Conservation (phyloP, 2,113 vertebrate species). For the Strix aluco region DNA sequence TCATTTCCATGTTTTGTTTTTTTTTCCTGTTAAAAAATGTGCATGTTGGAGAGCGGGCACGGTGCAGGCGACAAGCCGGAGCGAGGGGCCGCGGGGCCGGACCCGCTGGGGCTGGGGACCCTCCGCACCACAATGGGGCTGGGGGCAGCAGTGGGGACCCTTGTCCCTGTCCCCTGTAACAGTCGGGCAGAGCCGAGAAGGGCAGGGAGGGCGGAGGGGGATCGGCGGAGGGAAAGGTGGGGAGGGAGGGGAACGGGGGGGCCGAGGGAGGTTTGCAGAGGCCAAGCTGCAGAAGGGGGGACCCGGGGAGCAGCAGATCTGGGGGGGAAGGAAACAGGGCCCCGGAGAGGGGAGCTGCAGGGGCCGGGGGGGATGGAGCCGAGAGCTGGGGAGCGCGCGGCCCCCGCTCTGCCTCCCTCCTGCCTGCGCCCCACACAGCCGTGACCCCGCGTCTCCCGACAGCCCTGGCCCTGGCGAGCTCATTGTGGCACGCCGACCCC, state of each 20-base stretch:
- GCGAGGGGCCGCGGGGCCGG: not conserved
- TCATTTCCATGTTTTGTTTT: conserved; percentile 33
- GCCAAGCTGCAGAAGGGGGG: not conserved
- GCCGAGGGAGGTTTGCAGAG: not conserved
- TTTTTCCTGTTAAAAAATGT: conserved; percentile 69
- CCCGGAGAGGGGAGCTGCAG: not conserved
- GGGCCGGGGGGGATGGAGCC: not conserved
- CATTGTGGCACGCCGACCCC: not conserved
- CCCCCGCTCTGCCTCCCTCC: not conserved
- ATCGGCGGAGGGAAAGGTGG: not conserved
- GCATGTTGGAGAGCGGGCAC: conserved; percentile 63
- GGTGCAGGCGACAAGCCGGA: not conserved
- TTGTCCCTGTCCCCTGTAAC: not conserved
- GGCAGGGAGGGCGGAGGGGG: not conserved
- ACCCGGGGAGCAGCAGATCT: not conserved
- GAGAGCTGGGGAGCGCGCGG: not conserved
- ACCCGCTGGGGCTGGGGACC: not conserved
- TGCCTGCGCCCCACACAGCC: not conserved
- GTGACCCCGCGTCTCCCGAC: fast-evolving
- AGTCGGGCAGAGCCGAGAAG: not conserved
- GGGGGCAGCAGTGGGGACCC: not conserved
- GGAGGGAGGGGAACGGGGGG: not conserved
- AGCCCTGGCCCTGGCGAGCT: not conserved
- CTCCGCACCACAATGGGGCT: not conserved
- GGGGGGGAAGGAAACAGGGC: not conserved